Conservation (phyloP, 2,113 vertebrate species). For the Odontesthes bonariensis region DNA sequence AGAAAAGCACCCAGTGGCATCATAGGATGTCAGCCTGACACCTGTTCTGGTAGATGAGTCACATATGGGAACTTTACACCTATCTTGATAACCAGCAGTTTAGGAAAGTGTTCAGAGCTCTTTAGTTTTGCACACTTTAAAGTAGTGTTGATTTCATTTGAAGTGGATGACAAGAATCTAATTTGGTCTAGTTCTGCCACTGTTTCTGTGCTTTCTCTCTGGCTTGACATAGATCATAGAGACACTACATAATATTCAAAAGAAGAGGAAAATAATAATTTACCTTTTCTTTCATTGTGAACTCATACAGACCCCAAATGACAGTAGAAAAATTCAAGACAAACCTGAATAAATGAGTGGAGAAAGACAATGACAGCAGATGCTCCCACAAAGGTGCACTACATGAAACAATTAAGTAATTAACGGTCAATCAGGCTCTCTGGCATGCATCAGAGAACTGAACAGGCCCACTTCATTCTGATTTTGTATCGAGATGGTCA, state of each 20-base stretch:
- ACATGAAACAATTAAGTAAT: not conserved
- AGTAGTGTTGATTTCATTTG: not conserved
- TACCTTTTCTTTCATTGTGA: not conserved
- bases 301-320: not conserved
- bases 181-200: too few species aligned
- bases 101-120: not conserved
- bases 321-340: not conserved
- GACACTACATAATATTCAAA: too few species aligned
- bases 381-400: not conserved
- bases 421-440: not conserved
- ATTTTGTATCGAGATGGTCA: not conserved
- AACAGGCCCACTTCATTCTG: not conserved
- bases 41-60: not conserved
- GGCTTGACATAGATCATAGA: too few species aligned
- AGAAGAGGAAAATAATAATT: not conserved
- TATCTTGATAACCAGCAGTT: not conserved
- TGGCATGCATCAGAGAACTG: not conserved
- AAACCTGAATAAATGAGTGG: slow-evolving; percentile 1
- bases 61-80: not conserved
- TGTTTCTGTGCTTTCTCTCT: too few species aligned
- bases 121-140: not conserved
- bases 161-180: not conserved
- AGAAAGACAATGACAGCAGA: slow-evolving; percentile 1
- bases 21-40: slow-evolving; percentile 7
- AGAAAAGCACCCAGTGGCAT: not conserved